Evolutionary conservation across 2,888 invertebrate species (phyloP), one percentile per base, ranked within the genome.

Genomic region (Criorhina ranunculi): DNA sequence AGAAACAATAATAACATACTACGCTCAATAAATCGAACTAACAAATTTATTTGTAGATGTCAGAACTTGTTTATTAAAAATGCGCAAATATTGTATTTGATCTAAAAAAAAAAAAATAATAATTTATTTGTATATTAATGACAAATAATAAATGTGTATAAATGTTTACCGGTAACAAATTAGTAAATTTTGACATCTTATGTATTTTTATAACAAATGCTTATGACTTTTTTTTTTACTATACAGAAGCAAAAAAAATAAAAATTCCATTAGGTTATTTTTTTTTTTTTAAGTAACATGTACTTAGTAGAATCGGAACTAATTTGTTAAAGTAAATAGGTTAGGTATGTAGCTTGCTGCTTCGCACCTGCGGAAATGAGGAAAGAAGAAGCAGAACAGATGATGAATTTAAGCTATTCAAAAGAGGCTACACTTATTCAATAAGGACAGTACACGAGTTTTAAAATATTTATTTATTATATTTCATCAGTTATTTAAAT

Each of bases 81-180:
- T 40, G 76, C 80, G 80, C 80, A 81, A 76, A 81, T 60, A 60
- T 80, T 89, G 87, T 87, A 89, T 89, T 90, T 89, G 88, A 89
- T 24, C 24, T 24, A 89, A 87, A 64, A 55, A 53, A 17, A 51
- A 19, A 40, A 4, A 51, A 40, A 66, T 77, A 69, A 44, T 24
- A 24, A 24, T 3, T 24, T 4, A 24, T 24, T 24, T 24, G 24
- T 3, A 33, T 57, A 35, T 67, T 73, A 40, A 51, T 66, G 51
- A 73, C 49, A 72, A 79, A 79, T 44, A 81, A 62, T 66, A 51
- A 46, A 53, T 55, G 44, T 77, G 51, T 67, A 67, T 75, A 51
- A 55, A 62, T 60, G 60, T 80, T 69, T 51, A 72, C 42, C 12
- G 17, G 4, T 31, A 24, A n/a, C 9, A 70, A 42, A 49, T 17